Percentiles rank a stretch among this genome's conserved stretches.
These are phyloP conservation scores for Enteromius viviparus DNA, from an alignment of 2,797 vertebrate species.

Conservation along the genomic window DNA sequence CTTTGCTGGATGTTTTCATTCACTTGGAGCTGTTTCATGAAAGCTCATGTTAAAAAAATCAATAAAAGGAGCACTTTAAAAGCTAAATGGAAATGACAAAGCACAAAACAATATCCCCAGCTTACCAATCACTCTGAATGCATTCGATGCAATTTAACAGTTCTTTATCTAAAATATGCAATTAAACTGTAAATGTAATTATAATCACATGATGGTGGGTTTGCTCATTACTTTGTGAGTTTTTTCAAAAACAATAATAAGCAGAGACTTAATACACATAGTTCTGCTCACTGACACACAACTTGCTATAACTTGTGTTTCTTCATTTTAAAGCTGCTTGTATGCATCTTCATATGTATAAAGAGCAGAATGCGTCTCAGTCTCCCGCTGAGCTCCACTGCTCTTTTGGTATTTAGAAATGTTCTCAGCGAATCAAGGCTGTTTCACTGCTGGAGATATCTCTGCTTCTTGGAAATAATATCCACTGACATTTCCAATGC, in stretches of 20 bases:
- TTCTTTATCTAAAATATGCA: background rate
- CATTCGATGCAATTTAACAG: background rate
- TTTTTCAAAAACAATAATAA: background rate
- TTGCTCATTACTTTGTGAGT: background rate
- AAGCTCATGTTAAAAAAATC: too few species aligned
- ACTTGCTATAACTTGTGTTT: background rate
- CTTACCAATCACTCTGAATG: background rate
- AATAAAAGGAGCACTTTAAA: background rate
- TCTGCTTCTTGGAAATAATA: constrained; percentile 29
- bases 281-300: background rate
- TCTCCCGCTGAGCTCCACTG: background rate
- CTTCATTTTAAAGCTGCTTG: background rate
- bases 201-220: background rate
- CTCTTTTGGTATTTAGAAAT: constrained; percentile 34
- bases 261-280: background rate
- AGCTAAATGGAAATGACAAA: background rate
- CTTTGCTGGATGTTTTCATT: too few species aligned
- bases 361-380: background rate
- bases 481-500: constrained; percentile 23
- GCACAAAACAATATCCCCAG: too few species aligned
- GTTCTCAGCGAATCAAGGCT: background rate
- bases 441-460: constrained; percentile 7
- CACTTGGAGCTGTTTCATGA: too few species aligned
- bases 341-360: background rate
- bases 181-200: background rate